Evolutionary conservation across 2,113 vertebrate species (phyloP).

Genomic region (Geococcyx californianus): DNA sequence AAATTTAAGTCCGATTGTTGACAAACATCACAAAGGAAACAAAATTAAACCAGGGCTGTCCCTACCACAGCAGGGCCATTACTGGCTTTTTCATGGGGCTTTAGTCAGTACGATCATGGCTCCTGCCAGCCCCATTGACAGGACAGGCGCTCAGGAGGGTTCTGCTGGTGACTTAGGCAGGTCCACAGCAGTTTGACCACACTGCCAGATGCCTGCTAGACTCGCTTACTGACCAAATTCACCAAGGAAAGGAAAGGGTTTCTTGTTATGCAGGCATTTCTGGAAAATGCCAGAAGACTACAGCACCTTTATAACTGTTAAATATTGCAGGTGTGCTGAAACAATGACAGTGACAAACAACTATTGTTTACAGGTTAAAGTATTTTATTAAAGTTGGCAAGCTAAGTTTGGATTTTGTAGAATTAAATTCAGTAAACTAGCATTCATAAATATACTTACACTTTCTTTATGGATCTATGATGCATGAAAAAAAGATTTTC

Average conservation of each 20-base stretch:
- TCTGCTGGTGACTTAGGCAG: not conserved
- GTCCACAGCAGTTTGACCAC: not conserved
- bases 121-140: not conserved
- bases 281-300: not conserved
- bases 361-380: not conserved
- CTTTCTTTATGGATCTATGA: not conserved
- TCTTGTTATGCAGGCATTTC: not conserved
- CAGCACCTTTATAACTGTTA: not conserved
- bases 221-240: not conserved
- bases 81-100: not conserved
- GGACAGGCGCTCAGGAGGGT: not conserved
- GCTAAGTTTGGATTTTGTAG: not conserved
- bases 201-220: not conserved
- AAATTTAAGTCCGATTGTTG: too few species aligned
- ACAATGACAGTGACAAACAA: not conserved
- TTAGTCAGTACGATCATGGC: not conserved
- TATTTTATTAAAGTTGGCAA: not conserved
- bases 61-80: not conserved
- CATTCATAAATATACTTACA: not conserved
- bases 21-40: not conserved
- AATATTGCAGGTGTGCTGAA: not conserved
- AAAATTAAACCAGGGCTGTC: not conserved
- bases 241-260: not conserved
- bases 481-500: not conserved
- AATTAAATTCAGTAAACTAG: not conserved